phyloP scores from a whole-genome alignment of 2,797 vertebrate genomes.

The Siniperca obscura region DNA sequence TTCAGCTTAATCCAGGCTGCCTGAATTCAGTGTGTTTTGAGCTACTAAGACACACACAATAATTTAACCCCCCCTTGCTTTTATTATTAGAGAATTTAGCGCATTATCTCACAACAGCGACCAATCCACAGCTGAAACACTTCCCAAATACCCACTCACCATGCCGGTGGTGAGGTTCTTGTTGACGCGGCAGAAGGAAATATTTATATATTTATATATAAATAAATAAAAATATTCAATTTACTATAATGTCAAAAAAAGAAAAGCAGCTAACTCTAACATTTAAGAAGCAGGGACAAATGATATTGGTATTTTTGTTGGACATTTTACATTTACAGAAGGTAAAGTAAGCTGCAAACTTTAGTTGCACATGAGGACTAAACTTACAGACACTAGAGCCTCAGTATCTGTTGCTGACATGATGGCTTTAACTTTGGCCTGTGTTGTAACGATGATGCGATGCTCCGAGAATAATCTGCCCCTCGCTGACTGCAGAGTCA shows the following conservation, averaged over 20 bases:
- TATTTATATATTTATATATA: too few species aligned
- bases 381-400: neutral
- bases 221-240: too few species aligned
- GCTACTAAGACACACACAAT: neutral
- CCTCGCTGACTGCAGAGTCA: neutral
- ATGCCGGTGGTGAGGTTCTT: slow-evolving; percentile 95
- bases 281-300: neutral
- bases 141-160: slow-evolving; percentile 78
- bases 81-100: too few species aligned
- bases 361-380: neutral
- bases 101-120: too few species aligned
- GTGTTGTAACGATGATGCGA: slow-evolving; percentile 5
- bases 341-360: too few species aligned
- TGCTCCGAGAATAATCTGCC: slow-evolving; percentile 10
- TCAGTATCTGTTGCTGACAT: neutral
- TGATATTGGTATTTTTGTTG: neutral
- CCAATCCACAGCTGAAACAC: neutral
- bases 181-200: slow-evolving; percentile 90
- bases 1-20: too few species aligned
- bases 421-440: neutral
- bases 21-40: too few species aligned
- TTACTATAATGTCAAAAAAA: neutral
- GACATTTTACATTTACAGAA: too few species aligned
- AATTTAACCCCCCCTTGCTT: neutral
- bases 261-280: neutral